Base-by-base conservation (phyloP, 2,113 vertebrate genomes). In the Coreoperca whiteheadi region DNA sequence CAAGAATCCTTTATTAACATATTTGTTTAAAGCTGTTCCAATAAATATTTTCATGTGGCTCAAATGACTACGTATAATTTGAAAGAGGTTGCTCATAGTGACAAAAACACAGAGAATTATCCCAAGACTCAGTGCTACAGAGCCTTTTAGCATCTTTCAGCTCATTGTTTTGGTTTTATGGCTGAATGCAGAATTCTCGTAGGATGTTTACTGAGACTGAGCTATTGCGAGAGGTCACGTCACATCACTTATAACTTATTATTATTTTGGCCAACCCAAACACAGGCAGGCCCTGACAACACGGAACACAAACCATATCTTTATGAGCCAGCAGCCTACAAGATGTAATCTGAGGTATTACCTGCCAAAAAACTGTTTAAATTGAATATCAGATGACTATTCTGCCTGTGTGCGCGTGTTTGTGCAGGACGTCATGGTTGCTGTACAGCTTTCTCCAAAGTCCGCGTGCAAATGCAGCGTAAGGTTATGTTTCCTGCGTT, bases 401-500 rank as follows among this genome's bases (percentile, higher is more conserved):
- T 56, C 10, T 57, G 48, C 12, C 4, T 50, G 43, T 72, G 5
- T 53, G 34, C 20, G 3, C 18, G 0, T 23, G 2, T 21, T 11
- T 39, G 21, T 56, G 66, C 66, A 77, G 64, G 54, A 11, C 25
- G 20, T 1, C 4, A 0, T 8, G 67, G 76, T 16, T 77, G 76
- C 57, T 86, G 76, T 23, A 70, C 28, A 2, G 9, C 54, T 37
- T 57, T 65, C 34, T 53, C 41, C 8, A n/a, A 68, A 64, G 20
- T 50, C 8, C 1, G 2, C 10, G 18, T 6, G n/a, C n/a, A n/a
- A 71, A 43, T n/a, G 80, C 61, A 4, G 8, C 85, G 79, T 77
- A 76, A 76, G 61, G 46, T 63, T 76, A 48, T 34, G 2, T 34
- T 60, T 65, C 46, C 11, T 37, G 21, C 34, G 51, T 74, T 70